Base-by-base conservation (phyloP, 2,113 vertebrate species). In the Hydropotes inermis region DNA sequence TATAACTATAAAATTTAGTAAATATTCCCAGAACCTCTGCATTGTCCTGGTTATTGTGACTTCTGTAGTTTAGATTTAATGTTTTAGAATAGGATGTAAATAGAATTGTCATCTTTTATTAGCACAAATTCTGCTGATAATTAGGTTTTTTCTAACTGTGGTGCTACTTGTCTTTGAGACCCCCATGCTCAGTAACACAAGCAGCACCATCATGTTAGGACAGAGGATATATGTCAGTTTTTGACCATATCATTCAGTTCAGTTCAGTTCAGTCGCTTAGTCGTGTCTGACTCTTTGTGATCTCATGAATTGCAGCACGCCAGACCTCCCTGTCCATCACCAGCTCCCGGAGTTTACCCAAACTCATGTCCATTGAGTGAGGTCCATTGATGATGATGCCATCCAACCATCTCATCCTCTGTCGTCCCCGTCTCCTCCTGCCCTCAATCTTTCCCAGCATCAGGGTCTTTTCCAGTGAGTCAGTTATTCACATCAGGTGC, bases 1-100 rank as follows among this genome's bases (percentile, higher is more conserved):
- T n/a, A 50, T 36, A 92, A 74, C 79, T 81, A 84, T 84, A 57
- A 92, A 52, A 76, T 58, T 84, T 82, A 83, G 58, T 30, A 91
- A 13, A 58, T 83, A 78, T 27, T 76, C 7, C 11, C 7, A 83
- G 25, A 96, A 50, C 21, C 36, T 95, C 13, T 83, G 2, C n/a
- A 15, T 78, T 91, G 15, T 8, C 61, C 14, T 67, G n/a, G 5
- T 67, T 93, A 70, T 47, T 76, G 54, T 94, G 33, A 33, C 14
- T 94, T 58, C 15, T 94, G 14, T 79, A 17, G 25, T 91, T 82
- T 95, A 60, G n/a, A 54, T 88, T 86, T 3, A 61, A 39, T 74
- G 52, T 87, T 87, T 96, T 16, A 64, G 2, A 79, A 12, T 76
- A n/a, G 67, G 39, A 39, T 23, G 67, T 74, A 39, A 74, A 23